Percentiles rank a stretch among this genome's conserved stretches.
phyloP scores from a whole-genome alignment of 1,140 invertebrate genomes.

The Conus ventricosus region DNA sequence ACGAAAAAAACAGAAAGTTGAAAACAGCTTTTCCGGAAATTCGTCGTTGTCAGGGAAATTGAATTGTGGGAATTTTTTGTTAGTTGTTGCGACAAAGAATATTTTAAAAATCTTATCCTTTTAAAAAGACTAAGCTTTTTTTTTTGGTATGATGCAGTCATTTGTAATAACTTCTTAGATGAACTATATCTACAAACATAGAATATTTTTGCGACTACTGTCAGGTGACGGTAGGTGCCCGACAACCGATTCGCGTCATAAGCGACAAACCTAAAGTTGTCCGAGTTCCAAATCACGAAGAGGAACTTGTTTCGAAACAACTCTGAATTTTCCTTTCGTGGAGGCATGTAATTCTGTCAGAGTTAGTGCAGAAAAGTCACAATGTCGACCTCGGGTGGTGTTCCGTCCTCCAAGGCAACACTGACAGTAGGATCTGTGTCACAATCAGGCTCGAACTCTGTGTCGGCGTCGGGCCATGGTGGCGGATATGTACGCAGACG shows the following conservation, averaged over 20 bases:
- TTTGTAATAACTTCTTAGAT: not conserved
- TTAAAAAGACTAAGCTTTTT: not conserved
- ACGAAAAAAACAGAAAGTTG: constrained; percentile 23
- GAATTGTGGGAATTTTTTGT: constrained; percentile 33
- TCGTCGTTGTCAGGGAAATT: constrained; percentile 39
- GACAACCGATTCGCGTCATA: constrained; percentile 33
- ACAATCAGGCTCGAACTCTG: constrained; percentile 6
- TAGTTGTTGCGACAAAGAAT: not conserved
- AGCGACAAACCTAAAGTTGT: not conserved
- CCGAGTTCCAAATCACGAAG: not conserved
- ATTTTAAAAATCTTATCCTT: not conserved
- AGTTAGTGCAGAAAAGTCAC: not conserved
- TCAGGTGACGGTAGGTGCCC: constrained; percentile 17
- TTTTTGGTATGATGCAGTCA: not conserved
- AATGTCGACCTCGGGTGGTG: constrained; percentile 27
- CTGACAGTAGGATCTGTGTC: not conserved
- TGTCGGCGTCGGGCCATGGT: constrained; percentile 29
- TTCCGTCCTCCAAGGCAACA: not conserved
- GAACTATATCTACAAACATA: not conserved
- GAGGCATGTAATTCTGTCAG: not conserved
- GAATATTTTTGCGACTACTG: constrained; percentile 32
- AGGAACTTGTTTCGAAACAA: not conserved
- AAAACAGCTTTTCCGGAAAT: constrained; percentile 6
- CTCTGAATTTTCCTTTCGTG: not conserved
- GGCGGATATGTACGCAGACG: constrained; percentile 39